phyloP scores from a whole-genome alignment of 2,113 vertebrate species.

The Coptodon rendalli region DNA sequence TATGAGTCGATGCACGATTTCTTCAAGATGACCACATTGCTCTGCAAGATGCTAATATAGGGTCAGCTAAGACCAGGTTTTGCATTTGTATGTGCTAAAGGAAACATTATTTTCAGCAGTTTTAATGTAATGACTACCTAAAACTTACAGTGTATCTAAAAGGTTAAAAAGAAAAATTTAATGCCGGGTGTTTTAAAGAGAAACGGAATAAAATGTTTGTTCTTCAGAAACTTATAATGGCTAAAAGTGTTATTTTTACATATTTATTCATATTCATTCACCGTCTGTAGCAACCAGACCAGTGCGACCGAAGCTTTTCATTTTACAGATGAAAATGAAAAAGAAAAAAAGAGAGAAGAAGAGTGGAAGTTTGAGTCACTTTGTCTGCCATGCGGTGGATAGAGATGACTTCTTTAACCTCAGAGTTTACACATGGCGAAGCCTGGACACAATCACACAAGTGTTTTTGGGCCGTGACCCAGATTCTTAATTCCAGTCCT shows the following conservation, averaged over 20 bases:
- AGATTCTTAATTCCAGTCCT: slow-evolving; percentile 47
- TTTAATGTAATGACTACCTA: not conserved
- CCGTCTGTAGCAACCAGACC: not conserved
- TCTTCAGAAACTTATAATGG: not conserved
- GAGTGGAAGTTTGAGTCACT: not conserved
- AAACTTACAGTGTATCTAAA: not conserved
- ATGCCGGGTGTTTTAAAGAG: not conserved
- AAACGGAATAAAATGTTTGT: not conserved
- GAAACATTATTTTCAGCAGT: not conserved
- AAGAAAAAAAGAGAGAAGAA: not conserved
- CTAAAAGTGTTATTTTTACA: not conserved
- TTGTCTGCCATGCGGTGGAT: not conserved
- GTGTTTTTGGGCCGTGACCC: slow-evolving; percentile 64
- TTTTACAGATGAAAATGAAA: not conserved
- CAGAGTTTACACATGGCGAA: slow-evolving; percentile 18
- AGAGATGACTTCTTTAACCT: slow-evolving; percentile 40
- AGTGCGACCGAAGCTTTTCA: not conserved
- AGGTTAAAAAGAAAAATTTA: not conserved
- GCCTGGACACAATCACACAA: slow-evolving; percentile 52
- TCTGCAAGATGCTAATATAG: not conserved
- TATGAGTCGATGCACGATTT: not conserved
- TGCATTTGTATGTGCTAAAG: not conserved
- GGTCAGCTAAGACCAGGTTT: not conserved
- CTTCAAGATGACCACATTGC: not conserved
- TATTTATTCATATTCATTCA: not conserved